phyloP scores from a whole-genome alignment of 2,797 vertebrate species.

The Typhlichthys eigenmanni region DNA sequence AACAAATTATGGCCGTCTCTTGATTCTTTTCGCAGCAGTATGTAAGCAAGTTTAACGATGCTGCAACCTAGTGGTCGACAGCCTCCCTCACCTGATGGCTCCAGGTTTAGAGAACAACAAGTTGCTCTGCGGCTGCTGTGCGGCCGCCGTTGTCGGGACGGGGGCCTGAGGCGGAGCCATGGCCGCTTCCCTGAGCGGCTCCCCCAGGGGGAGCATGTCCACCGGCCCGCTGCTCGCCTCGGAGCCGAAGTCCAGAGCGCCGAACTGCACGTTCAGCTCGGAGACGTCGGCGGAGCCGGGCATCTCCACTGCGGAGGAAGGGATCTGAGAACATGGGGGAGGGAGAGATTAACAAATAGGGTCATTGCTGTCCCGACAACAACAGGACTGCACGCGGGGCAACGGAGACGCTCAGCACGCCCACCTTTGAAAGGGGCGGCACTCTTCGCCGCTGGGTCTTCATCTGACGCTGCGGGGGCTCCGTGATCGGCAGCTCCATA shows the following conservation, averaged over 20 bases:
- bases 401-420: background rate
- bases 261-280: constrained; percentile 95
- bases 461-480: constrained; percentile 81
- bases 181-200: constrained; percentile 74
- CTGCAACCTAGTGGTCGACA: too few species aligned
- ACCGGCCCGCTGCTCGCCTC: constrained; percentile 77
- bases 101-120: constrained; percentile 88
- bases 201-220: constrained; percentile 82
- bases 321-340: constrained; percentile 79
- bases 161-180: constrained; percentile 33
- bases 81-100: constrained; percentile 77
- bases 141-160: constrained; percentile 38
- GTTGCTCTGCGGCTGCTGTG: constrained; percentile 78
- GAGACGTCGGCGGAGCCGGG: constrained; percentile 90
- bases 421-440: constrained; percentile 90
- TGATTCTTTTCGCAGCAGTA: too few species aligned
- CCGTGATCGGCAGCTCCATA: constrained; percentile 53
- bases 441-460: constrained; percentile 87
- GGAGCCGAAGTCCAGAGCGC: constrained; percentile 93
- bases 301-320: constrained; percentile 95
- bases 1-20: too few species aligned
- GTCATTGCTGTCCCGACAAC: background rate
- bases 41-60: too few species aligned
- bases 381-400: background rate
- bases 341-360: background rate